phyloP scores from a whole-genome alignment of 2,888 invertebrate genomes.

The Ommatoiulus sabulosus region DNA sequence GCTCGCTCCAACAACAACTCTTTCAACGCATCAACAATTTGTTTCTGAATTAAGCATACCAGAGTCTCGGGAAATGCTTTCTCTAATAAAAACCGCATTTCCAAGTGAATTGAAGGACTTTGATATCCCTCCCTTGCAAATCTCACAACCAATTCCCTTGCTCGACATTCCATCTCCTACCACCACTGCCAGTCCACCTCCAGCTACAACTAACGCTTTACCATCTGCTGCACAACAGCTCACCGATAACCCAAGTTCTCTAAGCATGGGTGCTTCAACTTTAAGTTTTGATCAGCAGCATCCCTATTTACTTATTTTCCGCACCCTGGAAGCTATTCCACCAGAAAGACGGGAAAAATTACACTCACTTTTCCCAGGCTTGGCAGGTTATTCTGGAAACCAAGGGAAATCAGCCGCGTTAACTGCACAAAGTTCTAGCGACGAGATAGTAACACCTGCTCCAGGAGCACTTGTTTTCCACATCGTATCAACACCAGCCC shows the following conservation, averaged over 20 bases:
- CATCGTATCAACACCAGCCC: not conserved
- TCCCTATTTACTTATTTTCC: conserved; percentile 42
- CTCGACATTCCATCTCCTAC: no score
- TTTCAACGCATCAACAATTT: conserved; percentile 12
- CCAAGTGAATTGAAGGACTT: not conserved
- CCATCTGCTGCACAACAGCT: not conserved
- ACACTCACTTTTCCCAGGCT: conserved; percentile 26
- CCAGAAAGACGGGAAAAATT: conserved; percentile 17
- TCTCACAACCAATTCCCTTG: not conserved
- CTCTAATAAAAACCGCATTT: conserved; percentile 33
- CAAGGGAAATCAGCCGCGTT: not conserved
- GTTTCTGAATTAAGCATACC: not conserved
- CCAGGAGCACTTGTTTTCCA: not conserved
- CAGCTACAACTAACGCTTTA: not conserved
- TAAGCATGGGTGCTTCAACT: not conserved
- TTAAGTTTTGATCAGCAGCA: not conserved
- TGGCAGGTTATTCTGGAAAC: not conserved
- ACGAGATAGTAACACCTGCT: not conserved
- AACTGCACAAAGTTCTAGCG: not conserved
- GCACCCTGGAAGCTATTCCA: conserved; percentile 51
- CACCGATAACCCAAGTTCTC: not conserved
- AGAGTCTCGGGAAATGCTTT: not conserved
- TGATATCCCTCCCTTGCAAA: conserved; percentile 12
- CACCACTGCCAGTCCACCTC: not conserved
- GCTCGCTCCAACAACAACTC: not conserved